These are phyloP conservation scores for cattle (Bos taurus) DNA, from an alignment of 2,113 vertebrate genomes.

Conservation along the genomic window DNA sequence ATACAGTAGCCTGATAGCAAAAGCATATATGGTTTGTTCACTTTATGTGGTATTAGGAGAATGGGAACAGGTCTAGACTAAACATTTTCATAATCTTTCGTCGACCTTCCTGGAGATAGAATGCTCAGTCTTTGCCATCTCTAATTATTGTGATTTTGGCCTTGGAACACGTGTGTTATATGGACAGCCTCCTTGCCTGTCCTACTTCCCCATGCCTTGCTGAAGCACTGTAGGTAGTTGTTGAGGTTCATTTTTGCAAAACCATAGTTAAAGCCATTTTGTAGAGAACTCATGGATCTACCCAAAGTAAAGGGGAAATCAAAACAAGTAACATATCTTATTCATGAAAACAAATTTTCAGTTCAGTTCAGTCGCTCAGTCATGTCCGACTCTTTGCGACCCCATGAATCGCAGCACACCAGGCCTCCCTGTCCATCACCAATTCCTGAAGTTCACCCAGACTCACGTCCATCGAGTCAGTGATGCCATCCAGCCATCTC, in stretches of 20 bases:
- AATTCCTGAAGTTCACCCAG: too few species aligned
- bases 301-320: not conserved
- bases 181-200: constrained; percentile 1
- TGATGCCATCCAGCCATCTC: too few species aligned
- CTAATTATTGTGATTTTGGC: constrained; percentile 72
- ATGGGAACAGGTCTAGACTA: constrained; percentile 61
- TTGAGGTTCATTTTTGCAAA: constrained; percentile 44
- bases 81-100: constrained; percentile 65
- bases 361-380: too few species aligned
- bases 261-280: constrained; percentile 25
- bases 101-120: constrained; percentile 57
- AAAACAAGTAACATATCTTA: constrained; percentile 28
- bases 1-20: not conserved
- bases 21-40: constrained; percentile 13
- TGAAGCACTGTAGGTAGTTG: not conserved
- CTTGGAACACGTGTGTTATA: constrained; percentile 40
- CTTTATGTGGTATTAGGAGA: constrained; percentile 16
- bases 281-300: not conserved
- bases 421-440: too few species aligned
- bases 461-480: too few species aligned
- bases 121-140: constrained; percentile 40
- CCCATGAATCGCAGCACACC: too few species aligned
- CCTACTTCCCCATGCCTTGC: not conserved
- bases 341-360: not conserved
- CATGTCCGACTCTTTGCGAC: too few species aligned